Base-by-base conservation (phyloP, 2,888 invertebrate genomes). In the Temnothorax rugatulus region DNA sequence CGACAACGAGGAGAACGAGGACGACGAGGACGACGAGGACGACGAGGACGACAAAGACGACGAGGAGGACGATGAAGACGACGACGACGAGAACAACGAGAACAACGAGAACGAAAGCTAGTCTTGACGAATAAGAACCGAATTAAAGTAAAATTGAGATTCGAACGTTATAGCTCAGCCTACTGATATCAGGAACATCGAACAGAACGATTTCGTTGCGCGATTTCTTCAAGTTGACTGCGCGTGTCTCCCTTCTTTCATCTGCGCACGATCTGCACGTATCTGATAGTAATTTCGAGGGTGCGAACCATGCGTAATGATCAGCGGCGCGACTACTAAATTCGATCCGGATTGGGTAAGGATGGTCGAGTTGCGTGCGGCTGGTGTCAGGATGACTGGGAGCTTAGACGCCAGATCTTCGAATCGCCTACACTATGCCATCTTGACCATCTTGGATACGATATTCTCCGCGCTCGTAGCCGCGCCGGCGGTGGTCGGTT, bases 401-500 rank as follows among this genome's bases (percentile, higher is more conserved):
- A 96, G 96, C 92, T 95, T 96, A 91, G 96, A 96, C 94, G 71
- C 47, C 4, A 95, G 95, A 86, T 96, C 92, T 29, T 91, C 90
- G 68, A 91, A 90, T 77, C 91, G 91, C 57, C 83, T 93, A 68
- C 93, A 96, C 95, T 94, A 96, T 93, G 92, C 95, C 86, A 95
- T 97, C 74, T 95, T 98, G 76, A 96, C 97, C 86, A 94, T 97
- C 89, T 95, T 98, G 86, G 98, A 98, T 95, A 96, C 96, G 52
- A 93, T 97, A 29, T 96, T 98, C 94, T 97, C 98, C 75, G 96
- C 97, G 88, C 93, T 96, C 15, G 95, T 98, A 52, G 97, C 98
- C 25, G 97, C 97, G 2, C 98, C 98, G 15, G 96, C 97, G 82
- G 98, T 98, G 71, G 97, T 98, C 83, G 96, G 97, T 87, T 98